These are phyloP conservation scores for Crocuta crocuta DNA, from an alignment of 2,113 vertebrate genomes.

Conservation along the genomic window DNA sequence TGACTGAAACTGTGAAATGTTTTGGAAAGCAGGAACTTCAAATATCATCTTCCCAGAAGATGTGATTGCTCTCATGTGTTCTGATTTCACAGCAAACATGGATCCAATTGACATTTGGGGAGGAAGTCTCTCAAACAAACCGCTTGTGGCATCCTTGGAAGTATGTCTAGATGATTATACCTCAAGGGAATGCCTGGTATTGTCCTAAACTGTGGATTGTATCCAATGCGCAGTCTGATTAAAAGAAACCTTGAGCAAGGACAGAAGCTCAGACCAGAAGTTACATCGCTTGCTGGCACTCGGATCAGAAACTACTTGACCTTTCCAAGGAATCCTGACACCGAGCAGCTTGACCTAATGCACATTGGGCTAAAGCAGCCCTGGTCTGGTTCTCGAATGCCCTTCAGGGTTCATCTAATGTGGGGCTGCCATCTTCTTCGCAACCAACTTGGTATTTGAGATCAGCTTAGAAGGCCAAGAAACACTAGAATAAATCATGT, in stretches of 20 bases:
- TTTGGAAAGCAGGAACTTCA: constrained; percentile 78
- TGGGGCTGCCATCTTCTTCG: background rate
- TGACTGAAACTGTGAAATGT: constrained; percentile 78
- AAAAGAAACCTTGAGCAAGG: constrained; percentile 24
- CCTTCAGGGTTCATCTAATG: background rate
- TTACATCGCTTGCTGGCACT: background rate
- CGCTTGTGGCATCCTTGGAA: constrained; percentile 65
- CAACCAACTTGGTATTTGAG: background rate
- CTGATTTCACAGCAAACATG: constrained; percentile 67
- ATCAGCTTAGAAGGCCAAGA: background rate
- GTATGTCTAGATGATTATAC: constrained; percentile 51
- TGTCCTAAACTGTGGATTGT: background rate
- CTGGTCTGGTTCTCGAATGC: background rate
- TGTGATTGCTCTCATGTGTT: constrained; percentile 78
- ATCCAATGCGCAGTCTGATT: background rate
- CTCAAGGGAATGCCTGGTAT: constrained; percentile 38
- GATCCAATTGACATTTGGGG: constrained; percentile 26
- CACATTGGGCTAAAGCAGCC: background rate
- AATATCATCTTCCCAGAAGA: constrained; percentile 73
- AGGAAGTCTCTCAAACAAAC: constrained; percentile 73
- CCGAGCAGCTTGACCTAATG: background rate
- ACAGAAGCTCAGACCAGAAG: background rate
- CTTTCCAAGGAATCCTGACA: background rate
- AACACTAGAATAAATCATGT: background rate
- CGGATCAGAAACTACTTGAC: background rate